phyloP scores from a whole-genome alignment of 2,113 vertebrate species.

The Rallus limicola region DNA sequence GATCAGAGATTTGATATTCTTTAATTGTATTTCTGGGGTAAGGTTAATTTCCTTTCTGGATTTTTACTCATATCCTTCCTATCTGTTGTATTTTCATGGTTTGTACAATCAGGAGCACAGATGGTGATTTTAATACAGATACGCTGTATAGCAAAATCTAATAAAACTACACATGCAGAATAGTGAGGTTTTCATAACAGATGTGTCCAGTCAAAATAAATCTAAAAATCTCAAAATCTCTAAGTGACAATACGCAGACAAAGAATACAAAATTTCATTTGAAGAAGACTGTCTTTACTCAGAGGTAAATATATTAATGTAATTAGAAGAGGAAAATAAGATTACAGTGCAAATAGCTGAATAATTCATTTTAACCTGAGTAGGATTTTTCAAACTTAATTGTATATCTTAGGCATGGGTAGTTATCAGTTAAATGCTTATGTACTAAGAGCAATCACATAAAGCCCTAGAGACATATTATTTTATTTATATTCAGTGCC shows the following conservation, averaged over 20 bases:
- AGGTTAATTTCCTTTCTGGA: constrained; percentile 28
- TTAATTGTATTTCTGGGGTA: background rate
- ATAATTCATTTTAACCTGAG: background rate
- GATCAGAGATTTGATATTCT: background rate
- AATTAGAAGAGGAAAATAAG: background rate
- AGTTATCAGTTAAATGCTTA: background rate
- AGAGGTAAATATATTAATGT: background rate
- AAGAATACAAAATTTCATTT: background rate
- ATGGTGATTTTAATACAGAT: constrained; percentile 47
- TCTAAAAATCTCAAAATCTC: background rate
- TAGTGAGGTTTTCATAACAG: background rate
- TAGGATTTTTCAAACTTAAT: background rate
- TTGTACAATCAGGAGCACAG: background rate
- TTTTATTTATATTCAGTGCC: background rate
- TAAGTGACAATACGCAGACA: background rate
- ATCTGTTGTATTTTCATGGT: background rate
- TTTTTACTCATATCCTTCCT: constrained; percentile 15
- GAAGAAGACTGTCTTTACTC: background rate
- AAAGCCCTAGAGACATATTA: background rate
- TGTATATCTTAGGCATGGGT: background rate
- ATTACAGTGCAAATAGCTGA: background rate
- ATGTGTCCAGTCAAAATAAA: background rate
- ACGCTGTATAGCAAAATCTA: background rate
- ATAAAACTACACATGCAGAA: constrained; percentile 12
- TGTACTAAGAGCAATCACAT: background rate